These are phyloP conservation scores for Periophthalmus modestus DNA, from an alignment of 2,113 vertebrate genomes.

Conservation along the genomic window DNA sequence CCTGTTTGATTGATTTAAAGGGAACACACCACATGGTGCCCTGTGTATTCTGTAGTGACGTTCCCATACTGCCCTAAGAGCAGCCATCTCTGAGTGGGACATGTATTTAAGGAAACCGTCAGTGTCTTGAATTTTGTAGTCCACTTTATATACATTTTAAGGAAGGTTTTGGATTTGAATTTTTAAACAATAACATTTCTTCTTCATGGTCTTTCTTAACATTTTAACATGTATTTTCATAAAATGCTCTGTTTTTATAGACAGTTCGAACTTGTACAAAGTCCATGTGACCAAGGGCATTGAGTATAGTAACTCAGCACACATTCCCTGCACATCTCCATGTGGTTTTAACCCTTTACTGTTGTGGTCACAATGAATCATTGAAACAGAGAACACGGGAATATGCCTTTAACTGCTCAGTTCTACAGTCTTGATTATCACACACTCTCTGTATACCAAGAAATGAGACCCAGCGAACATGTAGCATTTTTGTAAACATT, in stretches of 20 bases:
- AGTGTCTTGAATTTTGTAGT: slow-evolving; percentile 79
- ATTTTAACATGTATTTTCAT: slow-evolving; percentile 72
- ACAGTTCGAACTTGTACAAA: slow-evolving; percentile 60
- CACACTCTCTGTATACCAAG: slow-evolving; percentile 81
- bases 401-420: slow-evolving; percentile 80
- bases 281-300: slow-evolving; percentile 65
- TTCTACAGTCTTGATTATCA: slow-evolving; percentile 79
- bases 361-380: slow-evolving; percentile 40
- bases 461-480: slow-evolving; percentile 84
- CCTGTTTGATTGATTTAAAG: slow-evolving; percentile 66
- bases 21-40: slow-evolving; percentile 69
- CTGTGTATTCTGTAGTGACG: slow-evolving; percentile 62
- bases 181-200: slow-evolving; percentile 60
- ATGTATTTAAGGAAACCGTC: slow-evolving; percentile 72
- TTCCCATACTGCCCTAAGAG: slow-evolving; percentile 52
- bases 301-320: slow-evolving; percentile 54
- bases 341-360: slow-evolving; percentile 39
- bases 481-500: slow-evolving; percentile 87
- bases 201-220: slow-evolving; percentile 67
- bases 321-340: slow-evolving; percentile 72
- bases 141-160: slow-evolving; percentile 71
- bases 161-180: slow-evolving; percentile 60
- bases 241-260: slow-evolving; percentile 68
- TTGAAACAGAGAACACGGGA: slow-evolving; percentile 64
- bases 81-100: slow-evolving; percentile 47